Evolutionary conservation across 2,113 vertebrate genomes (phyloP), one percentile per base, ranked within the genome.

Genomic region (Cnemophilus loriae): DNA sequence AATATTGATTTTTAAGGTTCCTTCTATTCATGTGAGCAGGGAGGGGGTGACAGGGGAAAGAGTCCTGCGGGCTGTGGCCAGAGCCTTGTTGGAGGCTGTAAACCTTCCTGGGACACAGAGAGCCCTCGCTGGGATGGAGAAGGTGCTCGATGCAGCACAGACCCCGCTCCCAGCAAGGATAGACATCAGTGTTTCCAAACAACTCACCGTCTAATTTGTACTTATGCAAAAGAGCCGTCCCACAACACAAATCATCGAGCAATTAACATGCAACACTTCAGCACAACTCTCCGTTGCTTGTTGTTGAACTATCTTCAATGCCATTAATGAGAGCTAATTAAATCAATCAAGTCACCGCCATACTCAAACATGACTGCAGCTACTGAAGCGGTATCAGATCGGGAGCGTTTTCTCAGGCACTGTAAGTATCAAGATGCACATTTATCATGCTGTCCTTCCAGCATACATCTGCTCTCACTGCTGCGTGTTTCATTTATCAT

Each of bases 301-400:
- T 70, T 98, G 87, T 32, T 80, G 96, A 97, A 87, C 69, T 67
- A 49, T 64, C 65, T 88, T 69, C 95, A 94, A 49, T 73, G 87
- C 90, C 87, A 95, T 87, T 82, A 95, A 96, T 78, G 90, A 96
- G 93, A 91, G 95, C 84, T 98, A 97, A 97, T 97, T 97, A 97
- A 96, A 92, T 96, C 90, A 96, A 98, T 96, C 97, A 96, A 93
- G 94, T 65, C 75, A 84, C 83, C 30, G 55, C 76, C 55, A 1
- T 32, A 33, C 89, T 93, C 79, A 63, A 49, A 93, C 71, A 93
- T 2, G 57, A 59, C 64, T 81, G 90, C 35, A 90, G 39, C 89
- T 74, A 84, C 76, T 33, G 56, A 74, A 87, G 71, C 41, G 9
- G 15, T 41, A 69, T 89, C 60, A 69, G 75, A 82, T 84, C 2